Percentiles rank a stretch among this genome's conserved stretches.
Evolutionary conservation across 2,113 vertebrate genomes (phyloP).

Genomic region (Mustela nigripes): DNA sequence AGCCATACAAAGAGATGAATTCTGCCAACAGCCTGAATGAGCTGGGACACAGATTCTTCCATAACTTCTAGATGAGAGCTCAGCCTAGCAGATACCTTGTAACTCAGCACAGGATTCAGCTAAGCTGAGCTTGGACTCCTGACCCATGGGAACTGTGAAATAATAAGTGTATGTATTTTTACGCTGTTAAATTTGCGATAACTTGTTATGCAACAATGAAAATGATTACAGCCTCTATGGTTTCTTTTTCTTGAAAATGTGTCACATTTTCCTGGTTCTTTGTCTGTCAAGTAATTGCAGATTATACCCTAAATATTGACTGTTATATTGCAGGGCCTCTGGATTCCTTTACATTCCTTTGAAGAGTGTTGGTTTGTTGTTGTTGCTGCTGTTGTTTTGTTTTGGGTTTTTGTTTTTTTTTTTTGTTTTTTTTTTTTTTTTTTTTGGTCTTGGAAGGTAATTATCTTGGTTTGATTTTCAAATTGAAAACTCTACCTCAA

Average conservation of each 20-base stretch:
- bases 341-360: not conserved
- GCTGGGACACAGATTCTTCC: not conserved
- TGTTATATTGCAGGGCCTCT: not conserved
- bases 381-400: no score
- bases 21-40: not conserved
- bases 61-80: not conserved
- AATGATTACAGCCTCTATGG: not conserved
- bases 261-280: not conserved
- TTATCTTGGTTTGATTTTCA: not conserved
- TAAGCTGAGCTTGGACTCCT: not conserved
- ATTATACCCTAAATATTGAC: not conserved
- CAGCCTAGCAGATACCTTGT: not conserved
- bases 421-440: not conserved
- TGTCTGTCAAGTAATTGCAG: not conserved
- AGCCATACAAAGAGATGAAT: not conserved
- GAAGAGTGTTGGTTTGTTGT: not conserved
- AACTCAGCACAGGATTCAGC: not conserved
- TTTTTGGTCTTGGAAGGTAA: not conserved
- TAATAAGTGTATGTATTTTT: not conserved
- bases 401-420: no score
- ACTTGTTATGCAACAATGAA: not conserved
- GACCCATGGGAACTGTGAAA: not conserved
- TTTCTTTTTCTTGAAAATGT: not conserved
- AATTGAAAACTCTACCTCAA: not conserved
- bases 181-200: not conserved